Evolutionary conservation across 2,113 vertebrate species (phyloP).

Genomic region (Thunnus thynnus): DNA sequence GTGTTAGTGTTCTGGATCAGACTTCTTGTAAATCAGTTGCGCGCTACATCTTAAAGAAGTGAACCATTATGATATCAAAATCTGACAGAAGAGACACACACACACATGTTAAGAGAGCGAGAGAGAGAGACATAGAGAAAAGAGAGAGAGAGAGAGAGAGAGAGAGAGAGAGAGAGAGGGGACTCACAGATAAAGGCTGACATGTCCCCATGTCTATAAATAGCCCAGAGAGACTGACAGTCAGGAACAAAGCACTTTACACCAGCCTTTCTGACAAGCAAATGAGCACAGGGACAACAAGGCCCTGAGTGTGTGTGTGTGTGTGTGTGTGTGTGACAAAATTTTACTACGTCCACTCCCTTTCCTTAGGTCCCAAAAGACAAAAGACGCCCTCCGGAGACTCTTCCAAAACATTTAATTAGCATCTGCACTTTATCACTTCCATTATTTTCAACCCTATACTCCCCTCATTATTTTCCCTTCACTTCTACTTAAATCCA

Average conservation of each 20-base stretch:
- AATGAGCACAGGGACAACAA: constrained; percentile 65
- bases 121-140: constrained; percentile 45
- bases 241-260: constrained; percentile 82
- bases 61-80: constrained; percentile 40
- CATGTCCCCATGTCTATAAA: constrained; percentile 81
- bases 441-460: constrained; percentile 38
- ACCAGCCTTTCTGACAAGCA: constrained; percentile 74
- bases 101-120: constrained; percentile 20
- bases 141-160: neutral
- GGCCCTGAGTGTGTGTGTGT: constrained; percentile 24
- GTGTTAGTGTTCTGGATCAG: constrained; percentile 4
- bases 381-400: constrained; percentile 31
- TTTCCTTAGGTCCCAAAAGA: constrained; percentile 41
- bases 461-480: constrained; percentile 41
- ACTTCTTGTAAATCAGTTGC: constrained; percentile 5
- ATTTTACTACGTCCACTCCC: constrained; percentile 36
- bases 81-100: constrained; percentile 22
- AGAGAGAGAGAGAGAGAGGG: constrained; percentile 27
- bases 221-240: constrained; percentile 78
- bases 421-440: constrained; percentile 57
- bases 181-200: constrained; percentile 73
- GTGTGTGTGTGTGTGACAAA: constrained; percentile 29
- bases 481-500: constrained; percentile 11
- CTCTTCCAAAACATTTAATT: constrained; percentile 72
- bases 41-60: constrained; percentile 11